These are phyloP conservation scores for Pediacus dermestoides DNA, from an alignment of 2,888 invertebrate genomes.

Conservation along the genomic window DNA sequence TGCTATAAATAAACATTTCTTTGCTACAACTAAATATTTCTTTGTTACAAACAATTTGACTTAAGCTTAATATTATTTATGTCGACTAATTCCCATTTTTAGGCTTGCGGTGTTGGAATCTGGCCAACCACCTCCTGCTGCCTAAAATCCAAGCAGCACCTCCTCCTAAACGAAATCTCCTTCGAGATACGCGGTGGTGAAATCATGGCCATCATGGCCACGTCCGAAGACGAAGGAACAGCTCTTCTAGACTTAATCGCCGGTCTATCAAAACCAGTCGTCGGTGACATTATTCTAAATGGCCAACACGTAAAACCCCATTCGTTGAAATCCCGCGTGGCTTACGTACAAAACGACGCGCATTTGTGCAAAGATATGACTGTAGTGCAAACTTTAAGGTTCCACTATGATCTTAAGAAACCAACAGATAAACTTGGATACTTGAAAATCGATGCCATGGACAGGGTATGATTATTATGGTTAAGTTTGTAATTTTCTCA, in stretches of 20 bases:
- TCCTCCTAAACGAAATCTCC: conserved; percentile 63
- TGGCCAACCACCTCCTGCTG: conserved; percentile 33
- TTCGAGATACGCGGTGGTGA: conserved; percentile 90
- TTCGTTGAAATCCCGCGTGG: conserved; percentile 67
- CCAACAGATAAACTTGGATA: conserved; percentile 60
- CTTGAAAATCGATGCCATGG: conserved; percentile 69
- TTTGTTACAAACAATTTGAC: no score
- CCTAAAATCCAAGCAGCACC: conserved; percentile 39
- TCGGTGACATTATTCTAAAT: conserved; percentile 82
- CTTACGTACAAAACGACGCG: conserved; percentile 72
- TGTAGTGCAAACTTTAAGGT: conserved; percentile 82
- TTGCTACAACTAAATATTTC: no score
- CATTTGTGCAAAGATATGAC: conserved; percentile 83
- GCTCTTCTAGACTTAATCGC: conserved; percentile 80
- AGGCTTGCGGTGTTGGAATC: conserved; percentile 37
- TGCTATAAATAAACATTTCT: no score
- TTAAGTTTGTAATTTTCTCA: background rate
- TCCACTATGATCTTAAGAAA: conserved; percentile 72
- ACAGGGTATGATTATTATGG: conserved; percentile 57
- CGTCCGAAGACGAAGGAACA: conserved; percentile 81
- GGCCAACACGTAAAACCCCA: conserved; percentile 75
- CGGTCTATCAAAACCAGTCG: conserved; percentile 59
- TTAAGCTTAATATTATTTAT: no score
- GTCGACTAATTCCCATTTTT: conserved; percentile 3
- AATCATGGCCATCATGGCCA: conserved; percentile 85